Evolutionary conservation across 2,888 invertebrate genomes (phyloP), one percentile per base, ranked within the genome.

Genomic region (Eristalis arbustorum): DNA sequence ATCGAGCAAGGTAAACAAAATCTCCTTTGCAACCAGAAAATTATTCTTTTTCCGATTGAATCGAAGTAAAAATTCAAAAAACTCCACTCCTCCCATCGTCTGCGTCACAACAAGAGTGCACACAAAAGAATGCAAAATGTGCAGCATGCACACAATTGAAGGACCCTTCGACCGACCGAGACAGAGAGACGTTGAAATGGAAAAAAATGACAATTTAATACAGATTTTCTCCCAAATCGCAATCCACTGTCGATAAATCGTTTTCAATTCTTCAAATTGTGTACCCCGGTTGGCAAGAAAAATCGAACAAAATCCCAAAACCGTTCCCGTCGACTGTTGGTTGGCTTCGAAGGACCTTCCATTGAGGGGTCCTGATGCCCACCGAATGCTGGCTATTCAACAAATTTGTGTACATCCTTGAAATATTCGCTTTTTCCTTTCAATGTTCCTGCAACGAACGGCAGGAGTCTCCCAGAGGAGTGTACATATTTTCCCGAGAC

Each of bases 111-210:
- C 79, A 67, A 72, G 28, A 49, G 23, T 13, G 10, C 22, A n/a
- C 63, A 71, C 73, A 72, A 84, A 64, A 66, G 77, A 77, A 77
- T 66, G 40, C 69, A 69, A 84, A 84, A 76, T 85, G 77, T 69
- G 56, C 81, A 73, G 42, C 68, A 49, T 25, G 23, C 62, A 63
- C 71, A 72, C 25, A 66, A 72, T 42, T n/a, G 5, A 3, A 14
- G 40, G 23, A 5, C n/a, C 42, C 23, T 22, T 14, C 13, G 28
- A 34, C 25, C 22, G 61, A 61, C 1, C 1, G 28, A 23, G 14
- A 22, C 11, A 13, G 28, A 23, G 14, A 22, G 3, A 31, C 40
- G 13, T 34, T 11, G 66, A 34, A 76, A 49, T 37, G 61, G 42
- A 59, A n/a, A 22, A n/a, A 56, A 80, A 72, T 67, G 13, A 40